Conservation (phyloP, 1,140 invertebrate species). For the Hetaerina americana region DNA sequence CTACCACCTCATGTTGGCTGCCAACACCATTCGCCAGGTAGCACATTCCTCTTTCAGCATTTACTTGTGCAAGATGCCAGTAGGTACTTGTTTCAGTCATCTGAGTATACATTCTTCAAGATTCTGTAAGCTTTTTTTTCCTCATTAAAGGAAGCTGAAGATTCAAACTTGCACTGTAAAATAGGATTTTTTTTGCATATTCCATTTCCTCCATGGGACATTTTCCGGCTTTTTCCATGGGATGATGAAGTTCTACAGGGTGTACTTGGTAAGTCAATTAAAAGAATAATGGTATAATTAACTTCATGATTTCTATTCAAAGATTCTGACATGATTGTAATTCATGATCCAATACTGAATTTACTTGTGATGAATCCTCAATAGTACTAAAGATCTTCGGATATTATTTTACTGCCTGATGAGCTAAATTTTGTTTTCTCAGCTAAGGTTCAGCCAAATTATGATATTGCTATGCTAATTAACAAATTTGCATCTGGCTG, state of each 20-base stretch:
- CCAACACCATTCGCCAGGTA: conserved; percentile 26
- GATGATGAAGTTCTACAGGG: conserved; percentile 31
- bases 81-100: no score
- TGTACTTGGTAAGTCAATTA: conserved; percentile 22
- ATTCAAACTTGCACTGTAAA: conserved; percentile 26
- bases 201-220: conserved; percentile 33
- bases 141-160: conserved; percentile 22
- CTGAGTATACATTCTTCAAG: no score
- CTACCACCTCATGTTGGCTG: conserved; percentile 33
- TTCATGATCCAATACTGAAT: no score
- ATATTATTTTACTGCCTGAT: no score
- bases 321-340: not conserved
- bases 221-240: conserved; percentile 32
- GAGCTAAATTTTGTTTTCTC: no score
- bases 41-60: no score
- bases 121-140: not conserved
- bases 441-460: no score
- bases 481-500: no score
- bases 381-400: no score
- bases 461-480: no score
- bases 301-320: not conserved
- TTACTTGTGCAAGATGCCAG: no score
- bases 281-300: not conserved
- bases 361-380: no score
- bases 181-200: conserved; percentile 34